Base-by-base conservation (phyloP, 1,140 invertebrate genomes). In the Drosophila insularis region DNA sequence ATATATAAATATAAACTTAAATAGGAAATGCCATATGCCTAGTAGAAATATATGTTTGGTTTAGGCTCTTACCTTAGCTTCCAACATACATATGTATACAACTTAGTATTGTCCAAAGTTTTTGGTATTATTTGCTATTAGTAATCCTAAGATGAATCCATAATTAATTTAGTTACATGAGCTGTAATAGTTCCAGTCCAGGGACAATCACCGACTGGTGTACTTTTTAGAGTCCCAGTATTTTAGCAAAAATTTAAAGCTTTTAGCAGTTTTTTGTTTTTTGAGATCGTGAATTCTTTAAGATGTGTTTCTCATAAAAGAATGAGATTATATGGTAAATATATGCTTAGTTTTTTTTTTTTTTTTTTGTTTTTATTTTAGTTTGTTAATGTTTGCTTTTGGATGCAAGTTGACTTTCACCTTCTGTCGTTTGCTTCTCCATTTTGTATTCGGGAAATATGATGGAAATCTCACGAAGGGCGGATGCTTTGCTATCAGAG, bases 401-500 rank as follows among this genome's bases (percentile, higher is more conserved):
- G 43, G 7, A 10, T 13, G 7, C 19, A 7, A 19, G 2, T 19
- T 11, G 43, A 3, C 40, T 0, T n/a, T 43, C 4, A 6, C 0
- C 7, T 7, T 8, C 14, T 46, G 14, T 14, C 14, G 17, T 19
- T 11, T 50, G 17, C 17, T 23, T 43, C 1, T 43, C 13, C n/a
- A 72, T 39, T 77, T 95, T 84, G 90, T 98, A 98, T 14, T 97
- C 94, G 23, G 96, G 96, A 91, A 98, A 97, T 79, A 98, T 95
- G 85, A 98, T 95, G 54, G 92, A 87, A 55, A 98, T 97, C 93
- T 98, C 97, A 65, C 94, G 93, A 73, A 92, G 81, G 2, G 95
- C 96, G 31, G 96, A 97, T 90, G 95, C 93, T 63, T 92, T 81
- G 1, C 97, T 97, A 94, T 98, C 97, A 95, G 97, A 98, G 35